A percentile compares a stretch with the other conserved stretches of the same genome.
These are phyloP conservation scores for Drosophila pruinosa DNA, from an alignment of 1,140 invertebrate genomes.

Conservation along the genomic window DNA sequence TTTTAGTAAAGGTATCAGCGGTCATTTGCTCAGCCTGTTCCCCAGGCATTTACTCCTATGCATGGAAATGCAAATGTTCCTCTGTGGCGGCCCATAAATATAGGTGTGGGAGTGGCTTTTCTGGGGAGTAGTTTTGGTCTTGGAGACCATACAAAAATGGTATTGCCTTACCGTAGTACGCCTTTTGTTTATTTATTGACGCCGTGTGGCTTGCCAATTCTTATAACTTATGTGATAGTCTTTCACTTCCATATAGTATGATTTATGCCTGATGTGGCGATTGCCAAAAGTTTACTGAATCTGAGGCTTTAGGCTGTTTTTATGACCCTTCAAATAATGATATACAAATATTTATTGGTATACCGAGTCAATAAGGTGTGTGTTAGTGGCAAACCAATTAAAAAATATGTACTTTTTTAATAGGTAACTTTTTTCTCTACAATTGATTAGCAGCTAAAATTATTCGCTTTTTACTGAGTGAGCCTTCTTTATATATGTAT, in stretches of 20 bases:
- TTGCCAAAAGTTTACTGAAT: conserved; percentile 48
- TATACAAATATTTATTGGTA: conserved; percentile 3
- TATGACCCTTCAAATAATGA: conserved; percentile 1
- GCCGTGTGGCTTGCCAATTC: conserved; percentile 69
- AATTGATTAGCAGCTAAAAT: too few relatives aligned
- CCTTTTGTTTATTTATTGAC: conserved; percentile 79
- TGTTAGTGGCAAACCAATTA: too few relatives aligned
- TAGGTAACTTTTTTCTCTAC: too few relatives aligned
- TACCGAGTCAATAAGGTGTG: conserved; percentile 12
- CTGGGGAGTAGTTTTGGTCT: conserved; percentile 60
- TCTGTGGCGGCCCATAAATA: conserved; percentile 62
- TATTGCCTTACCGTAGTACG: conserved; percentile 59
- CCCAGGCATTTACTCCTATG: conserved; percentile 30
- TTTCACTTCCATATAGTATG: conserved; percentile 26
- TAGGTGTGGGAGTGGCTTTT: conserved; percentile 56
- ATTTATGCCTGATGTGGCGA: conserved; percentile 60
- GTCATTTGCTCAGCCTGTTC: conserved; percentile 69
- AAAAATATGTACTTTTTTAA: too few relatives aligned
- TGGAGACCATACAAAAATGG: conserved; percentile 47
- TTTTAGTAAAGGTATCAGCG: conserved; percentile 40
- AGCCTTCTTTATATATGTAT: not conserved
- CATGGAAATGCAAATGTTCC: conserved; percentile 66
- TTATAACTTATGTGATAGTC: conserved; percentile 69
- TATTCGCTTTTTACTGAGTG: too few relatives aligned
- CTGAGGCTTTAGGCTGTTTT: conserved; percentile 9